Conservation (phyloP, 2,888 invertebrate genomes). For the Drosophila niveifrons region DNA sequence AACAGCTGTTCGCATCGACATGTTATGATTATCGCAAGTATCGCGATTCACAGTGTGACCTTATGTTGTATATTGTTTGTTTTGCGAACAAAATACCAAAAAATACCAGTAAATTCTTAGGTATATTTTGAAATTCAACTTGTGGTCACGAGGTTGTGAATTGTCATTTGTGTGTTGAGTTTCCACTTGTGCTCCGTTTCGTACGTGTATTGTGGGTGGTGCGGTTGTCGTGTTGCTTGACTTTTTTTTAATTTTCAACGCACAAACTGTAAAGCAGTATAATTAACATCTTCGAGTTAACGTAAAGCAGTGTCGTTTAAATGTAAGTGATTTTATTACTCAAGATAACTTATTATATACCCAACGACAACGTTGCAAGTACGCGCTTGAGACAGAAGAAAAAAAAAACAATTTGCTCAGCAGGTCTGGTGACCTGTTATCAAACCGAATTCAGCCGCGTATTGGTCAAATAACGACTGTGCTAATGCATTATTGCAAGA, state of each 20-base stretch:
- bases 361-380: slow-evolving; percentile 50
- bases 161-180: slow-evolving; percentile 78
- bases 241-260: slow-evolving; percentile 69
- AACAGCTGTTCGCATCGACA: background rate
- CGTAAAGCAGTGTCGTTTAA: slow-evolving; percentile 53
- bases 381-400: slow-evolving; percentile 37
- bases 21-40: slow-evolving; percentile 33
- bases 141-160: slow-evolving; percentile 49
- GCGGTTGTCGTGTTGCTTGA: slow-evolving; percentile 77
- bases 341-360: slow-evolving; percentile 1
- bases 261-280: slow-evolving; percentile 42
- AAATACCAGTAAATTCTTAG: background rate
- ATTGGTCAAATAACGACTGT: slow-evolving; percentile 6
- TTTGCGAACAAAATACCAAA: background rate
- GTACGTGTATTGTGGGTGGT: slow-evolving; percentile 72
- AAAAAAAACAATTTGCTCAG: slow-evolving; percentile 20
- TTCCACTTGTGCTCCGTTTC: slow-evolving; percentile 67
- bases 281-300: slow-evolving; percentile 31
- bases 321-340: slow-evolving; percentile 47
- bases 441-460: slow-evolving; percentile 31
- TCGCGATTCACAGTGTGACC: slow-evolving; percentile 46
- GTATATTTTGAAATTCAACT: background rate
- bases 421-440: slow-evolving; percentile 65
- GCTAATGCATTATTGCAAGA: slow-evolving; percentile 20
- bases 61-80: background rate